These are phyloP conservation scores for Bryconaethiops microstoma DNA, from an alignment of 2,797 vertebrate species.

Conservation along the genomic window DNA sequence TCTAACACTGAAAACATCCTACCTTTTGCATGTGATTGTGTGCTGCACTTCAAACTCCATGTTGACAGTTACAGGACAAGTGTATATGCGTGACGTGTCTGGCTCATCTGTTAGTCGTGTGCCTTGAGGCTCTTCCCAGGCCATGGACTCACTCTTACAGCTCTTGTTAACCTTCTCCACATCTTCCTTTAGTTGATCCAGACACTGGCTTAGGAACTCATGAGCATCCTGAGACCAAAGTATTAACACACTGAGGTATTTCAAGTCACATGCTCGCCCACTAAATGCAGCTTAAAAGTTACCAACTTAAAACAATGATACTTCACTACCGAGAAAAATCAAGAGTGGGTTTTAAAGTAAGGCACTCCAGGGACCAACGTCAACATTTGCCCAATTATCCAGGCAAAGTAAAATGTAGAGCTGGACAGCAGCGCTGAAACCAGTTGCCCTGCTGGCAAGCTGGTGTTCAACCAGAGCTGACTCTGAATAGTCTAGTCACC, in stretches of 20 bases:
- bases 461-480: too few relatives aligned
- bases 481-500: too few relatives aligned
- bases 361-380: too few relatives aligned
- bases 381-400: too few relatives aligned
- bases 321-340: background rate
- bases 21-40: slow-evolving; percentile 97
- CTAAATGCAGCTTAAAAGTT: background rate
- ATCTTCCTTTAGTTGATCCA: slow-evolving; percentile 98
- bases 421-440: too few relatives aligned
- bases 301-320: background rate
- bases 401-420: too few relatives aligned
- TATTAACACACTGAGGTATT: background rate
- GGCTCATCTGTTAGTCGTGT: slow-evolving; percentile 80
- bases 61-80: slow-evolving; percentile 93
- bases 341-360: background rate
- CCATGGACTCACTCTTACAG: slow-evolving; percentile 82
- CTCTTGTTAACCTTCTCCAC: slow-evolving; percentile 97
- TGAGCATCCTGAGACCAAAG: slow-evolving; percentile 88
- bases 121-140: slow-evolving; percentile 79
- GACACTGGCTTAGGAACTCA: slow-evolving; percentile 97
- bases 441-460: too few relatives aligned
- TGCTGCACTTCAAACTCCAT: slow-evolving; percentile 99
- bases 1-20: slow-evolving; percentile 58
- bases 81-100: slow-evolving; percentile 87
- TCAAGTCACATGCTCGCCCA: background rate